Percentiles rank a stretch among this genome's conserved stretches.
Evolutionary conservation across 2,113 vertebrate species (phyloP).

Genomic region (Numenius arquata): DNA sequence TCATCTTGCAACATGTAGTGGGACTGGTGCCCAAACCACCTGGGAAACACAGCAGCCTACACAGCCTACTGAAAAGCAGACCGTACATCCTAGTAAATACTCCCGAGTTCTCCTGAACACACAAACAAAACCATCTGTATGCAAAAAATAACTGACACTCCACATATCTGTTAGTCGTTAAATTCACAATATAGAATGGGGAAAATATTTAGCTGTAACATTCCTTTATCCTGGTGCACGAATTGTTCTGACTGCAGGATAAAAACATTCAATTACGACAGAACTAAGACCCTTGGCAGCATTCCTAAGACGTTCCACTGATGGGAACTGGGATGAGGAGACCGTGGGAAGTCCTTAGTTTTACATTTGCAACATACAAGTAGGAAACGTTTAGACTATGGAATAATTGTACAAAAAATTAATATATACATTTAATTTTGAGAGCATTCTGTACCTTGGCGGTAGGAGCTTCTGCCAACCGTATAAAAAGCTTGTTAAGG

Average conservation of each 20-base stretch:
- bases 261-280: not conserved
- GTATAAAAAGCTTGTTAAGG: constrained; percentile 91
- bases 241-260: not conserved
- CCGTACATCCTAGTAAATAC: not conserved
- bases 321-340: not conserved
- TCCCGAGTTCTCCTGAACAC: not conserved
- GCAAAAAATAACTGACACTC: not conserved
- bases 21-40: not conserved
- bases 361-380: not conserved
- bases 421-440: not conserved
- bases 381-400: not conserved
- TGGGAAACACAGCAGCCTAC: not conserved
- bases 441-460: constrained; percentile 84
- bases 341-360: not conserved
- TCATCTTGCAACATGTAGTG: not conserved
- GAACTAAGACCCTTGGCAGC: not conserved
- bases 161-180: not conserved
- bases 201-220: not conserved
- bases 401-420: not conserved
- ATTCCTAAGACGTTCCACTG: not conserved
- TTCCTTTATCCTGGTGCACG: not conserved
- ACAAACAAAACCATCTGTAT: not conserved
- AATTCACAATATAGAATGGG: not conserved
- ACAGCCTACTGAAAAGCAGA: not conserved
- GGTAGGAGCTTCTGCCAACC: constrained; percentile 84